phyloP scores from a whole-genome alignment of 1,140 invertebrate species.

The Fopius arisanus region DNA sequence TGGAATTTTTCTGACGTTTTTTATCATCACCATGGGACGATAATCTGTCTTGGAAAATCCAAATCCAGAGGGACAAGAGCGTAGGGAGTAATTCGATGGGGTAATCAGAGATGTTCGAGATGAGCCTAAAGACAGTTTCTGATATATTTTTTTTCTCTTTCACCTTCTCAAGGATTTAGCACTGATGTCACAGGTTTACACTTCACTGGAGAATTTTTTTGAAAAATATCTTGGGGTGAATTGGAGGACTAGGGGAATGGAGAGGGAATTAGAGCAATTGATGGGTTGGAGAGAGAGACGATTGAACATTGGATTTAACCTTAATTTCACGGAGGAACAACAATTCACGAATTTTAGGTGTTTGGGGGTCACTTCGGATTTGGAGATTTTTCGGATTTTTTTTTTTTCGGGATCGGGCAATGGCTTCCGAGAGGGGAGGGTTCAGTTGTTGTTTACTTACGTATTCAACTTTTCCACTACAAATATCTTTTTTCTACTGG shows the following conservation, averaged over 20 bases:
- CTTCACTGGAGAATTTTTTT: not conserved
- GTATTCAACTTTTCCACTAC: slow-evolving; percentile 33
- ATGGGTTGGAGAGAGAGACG: not conserved
- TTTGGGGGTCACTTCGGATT: not conserved
- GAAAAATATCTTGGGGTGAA: not conserved
- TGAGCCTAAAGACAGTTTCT: not conserved
- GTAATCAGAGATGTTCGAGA: no score
- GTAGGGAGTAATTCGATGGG: no score
- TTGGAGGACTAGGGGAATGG: not conserved
- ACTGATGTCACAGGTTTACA: slow-evolving; percentile 7
- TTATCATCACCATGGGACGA: no score
- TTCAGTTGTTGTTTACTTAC: slow-evolving; percentile 32
- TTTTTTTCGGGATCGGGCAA: no score
- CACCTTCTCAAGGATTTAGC: slow-evolving; percentile 17
- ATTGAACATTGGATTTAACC: slow-evolving; percentile 40
- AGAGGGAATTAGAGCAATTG: not conserved
- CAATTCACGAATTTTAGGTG: not conserved
- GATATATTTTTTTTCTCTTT: not conserved
- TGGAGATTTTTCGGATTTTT: not conserved
- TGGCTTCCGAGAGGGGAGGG: not conserved
- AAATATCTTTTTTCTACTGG: slow-evolving; percentile 32
- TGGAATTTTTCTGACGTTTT: no score
- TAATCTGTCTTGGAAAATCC: slow-evolving; percentile 22
- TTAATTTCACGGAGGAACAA: slow-evolving; percentile 35
- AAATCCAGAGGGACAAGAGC: no score